These are phyloP conservation scores for Cyclina sinensis DNA, from an alignment of 1,140 invertebrate genomes.

Conservation along the genomic window DNA sequence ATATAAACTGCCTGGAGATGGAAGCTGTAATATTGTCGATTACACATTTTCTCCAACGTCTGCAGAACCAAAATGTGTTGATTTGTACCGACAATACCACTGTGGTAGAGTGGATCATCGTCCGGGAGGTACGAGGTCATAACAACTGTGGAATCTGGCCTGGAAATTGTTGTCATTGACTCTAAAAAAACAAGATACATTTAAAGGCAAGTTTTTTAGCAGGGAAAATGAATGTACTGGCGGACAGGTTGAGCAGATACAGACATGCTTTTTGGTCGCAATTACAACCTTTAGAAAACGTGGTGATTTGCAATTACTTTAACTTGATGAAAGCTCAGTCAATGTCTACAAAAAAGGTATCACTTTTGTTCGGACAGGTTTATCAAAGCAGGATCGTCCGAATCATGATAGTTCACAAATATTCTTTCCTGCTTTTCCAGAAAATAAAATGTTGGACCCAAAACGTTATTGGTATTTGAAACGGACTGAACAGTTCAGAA, in stretches of 20 bases:
- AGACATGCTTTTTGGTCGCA: too few relatives aligned
- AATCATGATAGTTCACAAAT: conserved; percentile 24
- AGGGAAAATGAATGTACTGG: too few relatives aligned
- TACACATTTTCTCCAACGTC: not conserved
- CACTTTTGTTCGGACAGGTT: conserved; percentile 51
- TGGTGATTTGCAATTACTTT: conserved; percentile 59
- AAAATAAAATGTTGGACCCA: conserved; percentile 51
- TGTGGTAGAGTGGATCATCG: not conserved
- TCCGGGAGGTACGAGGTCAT: conserved; percentile 46
- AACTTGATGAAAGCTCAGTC: conserved; percentile 53
- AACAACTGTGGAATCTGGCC: too few relatives aligned
- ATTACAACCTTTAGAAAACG: too few relatives aligned
- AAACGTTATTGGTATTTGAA: conserved; percentile 48
- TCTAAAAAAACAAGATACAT: too few relatives aligned
- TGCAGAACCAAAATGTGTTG: not conserved
- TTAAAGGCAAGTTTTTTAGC: too few relatives aligned
- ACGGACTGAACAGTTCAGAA: conserved; percentile 36
- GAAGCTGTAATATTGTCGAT: not conserved
- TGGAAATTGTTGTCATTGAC: too few relatives aligned
- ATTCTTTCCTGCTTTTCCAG: conserved; percentile 65
- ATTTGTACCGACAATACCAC: not conserved
- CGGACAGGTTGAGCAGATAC: too few relatives aligned
- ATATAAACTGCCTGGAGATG: not conserved
- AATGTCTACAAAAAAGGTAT: conserved; percentile 60
- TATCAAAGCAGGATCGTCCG: conserved; percentile 64